phyloP scores from a whole-genome alignment of 1,140 invertebrate species.

The Hycleus cichorii region DNA sequence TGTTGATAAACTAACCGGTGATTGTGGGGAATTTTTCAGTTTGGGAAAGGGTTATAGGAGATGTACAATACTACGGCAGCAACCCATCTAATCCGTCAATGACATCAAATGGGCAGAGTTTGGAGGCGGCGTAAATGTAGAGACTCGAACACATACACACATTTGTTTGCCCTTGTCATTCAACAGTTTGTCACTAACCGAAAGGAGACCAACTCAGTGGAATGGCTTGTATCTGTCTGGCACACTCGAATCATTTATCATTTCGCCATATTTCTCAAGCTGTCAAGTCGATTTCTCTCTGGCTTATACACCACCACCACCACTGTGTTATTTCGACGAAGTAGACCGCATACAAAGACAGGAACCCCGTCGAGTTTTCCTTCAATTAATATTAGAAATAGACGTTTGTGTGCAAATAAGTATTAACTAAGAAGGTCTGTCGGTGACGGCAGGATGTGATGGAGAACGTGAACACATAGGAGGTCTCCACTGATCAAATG shows the following conservation, averaged over 20 bases:
- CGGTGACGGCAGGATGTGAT: neutral
- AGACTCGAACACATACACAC: conserved; percentile 3
- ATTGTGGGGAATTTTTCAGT: too few relatives aligned
- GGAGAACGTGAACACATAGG: too few relatives aligned
- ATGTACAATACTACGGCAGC: conserved; percentile 1
- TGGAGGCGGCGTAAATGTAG: conserved; percentile 5
- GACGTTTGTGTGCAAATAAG: conserved; percentile 16
- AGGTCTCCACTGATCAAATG: too few relatives aligned
- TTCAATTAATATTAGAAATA: conserved; percentile 17
- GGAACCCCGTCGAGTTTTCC: conserved; percentile 10
- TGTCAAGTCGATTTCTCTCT: conserved; percentile 16
- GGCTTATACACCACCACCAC: neutral
- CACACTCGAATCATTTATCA: conserved; percentile 31
- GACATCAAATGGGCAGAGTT: conserved; percentile 9
- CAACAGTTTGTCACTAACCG: conserved; percentile 28
- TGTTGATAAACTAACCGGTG: too few relatives aligned
- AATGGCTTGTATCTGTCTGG: conserved; percentile 29
- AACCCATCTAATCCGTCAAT: conserved; percentile 11
- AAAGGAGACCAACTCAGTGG: conserved; percentile 24
- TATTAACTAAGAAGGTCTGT: conserved; percentile 14
- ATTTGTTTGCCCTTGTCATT: conserved; percentile 27
- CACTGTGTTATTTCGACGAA: neutral
- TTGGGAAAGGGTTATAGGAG: neutral
- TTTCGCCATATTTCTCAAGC: conserved; percentile 27
- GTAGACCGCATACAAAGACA: conserved; percentile 13